Base-by-base conservation (phyloP, 2,888 invertebrate genomes). In the Sisyra terminalis region DNA sequence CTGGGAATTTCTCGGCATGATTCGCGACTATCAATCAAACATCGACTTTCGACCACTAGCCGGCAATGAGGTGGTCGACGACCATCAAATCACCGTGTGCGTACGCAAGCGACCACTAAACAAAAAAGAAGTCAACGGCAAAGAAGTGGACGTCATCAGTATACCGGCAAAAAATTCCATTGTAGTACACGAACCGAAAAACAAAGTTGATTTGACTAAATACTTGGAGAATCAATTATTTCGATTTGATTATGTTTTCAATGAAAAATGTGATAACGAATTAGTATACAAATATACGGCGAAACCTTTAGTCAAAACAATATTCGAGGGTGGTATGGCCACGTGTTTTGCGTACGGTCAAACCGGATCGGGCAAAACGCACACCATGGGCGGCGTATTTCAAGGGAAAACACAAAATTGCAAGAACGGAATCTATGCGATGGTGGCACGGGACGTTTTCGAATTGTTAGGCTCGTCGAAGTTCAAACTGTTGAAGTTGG, bases 271-370 rank as follows among this genome's bases (percentile, higher is more conserved):
- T 59, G 80, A 77, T 55, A 98, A 98, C 63, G 93, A 94, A 63
- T 75, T 93, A 56, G 94, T 98, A 49, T 98, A 98, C 67, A 92
- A 87, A 61, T 97, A 92, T 63, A 94, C 97, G 46, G 98, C 98
- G n/a, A 89, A 88, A 63, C 98, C 97, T 3, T 67, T 98, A 53
- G 93, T 98, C 40, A 87, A 90, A 63, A 96, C 94, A 40, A 88
- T 98, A 58, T 99, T 99, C 66, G 96, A 98, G 51, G 90, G 93
- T 43, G 96, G 96, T 14, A 97, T 94, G 92, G 97, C 98, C 15
- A 99, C 98, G 13, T 99, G 98, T 63, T 99, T 99, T 67, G 98
- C 98, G 3, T 98, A 99, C 63, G 98, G 98, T 39, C 98, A 98
- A 66, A 98, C 98, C 1, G 98, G 98, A 39, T 88, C 92, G 55